Conservation (phyloP, 1,140 invertebrate genomes). For the Lordiphosa stackelbergi region DNA sequence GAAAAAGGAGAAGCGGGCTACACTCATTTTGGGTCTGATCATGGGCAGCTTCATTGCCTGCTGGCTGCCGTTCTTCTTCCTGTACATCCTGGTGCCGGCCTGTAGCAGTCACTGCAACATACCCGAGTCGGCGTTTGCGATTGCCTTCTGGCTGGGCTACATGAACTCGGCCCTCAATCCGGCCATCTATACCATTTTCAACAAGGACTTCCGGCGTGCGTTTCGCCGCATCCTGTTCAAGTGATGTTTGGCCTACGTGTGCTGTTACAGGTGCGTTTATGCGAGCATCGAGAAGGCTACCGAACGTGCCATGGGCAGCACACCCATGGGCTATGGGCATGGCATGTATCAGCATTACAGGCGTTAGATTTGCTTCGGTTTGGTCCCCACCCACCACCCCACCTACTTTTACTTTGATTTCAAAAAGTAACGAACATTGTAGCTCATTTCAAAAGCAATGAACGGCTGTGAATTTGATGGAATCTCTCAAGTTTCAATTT, state of each 20-base stretch:
- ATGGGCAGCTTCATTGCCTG: conserved; percentile 99
- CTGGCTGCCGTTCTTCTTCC: conserved; percentile 99
- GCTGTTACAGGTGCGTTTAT: conserved; percentile 83
- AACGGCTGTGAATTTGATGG: conserved; percentile 76
- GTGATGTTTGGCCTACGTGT: conserved; percentile 90
- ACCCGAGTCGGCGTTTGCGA: conserved; percentile 90
- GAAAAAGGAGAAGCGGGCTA: conserved; percentile 98
- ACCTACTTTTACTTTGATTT: conserved; percentile 2
- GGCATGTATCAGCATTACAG: conserved; percentile 76
- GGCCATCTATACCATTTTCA: conserved; percentile 99
- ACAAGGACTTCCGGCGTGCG: conserved; percentile 97
- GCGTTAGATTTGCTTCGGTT: conserved; percentile 74
- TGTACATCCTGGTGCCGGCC: conserved; percentile 92
- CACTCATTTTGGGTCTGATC: conserved; percentile 96
- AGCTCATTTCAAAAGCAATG: conserved; percentile 76
- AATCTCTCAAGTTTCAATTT: conserved; percentile 64
- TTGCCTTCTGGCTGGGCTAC: conserved; percentile 99
- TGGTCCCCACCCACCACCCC: conserved; percentile 1
- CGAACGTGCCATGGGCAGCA: conserved; percentile 77
- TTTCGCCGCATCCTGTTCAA: conserved; percentile 97
- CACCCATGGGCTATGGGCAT: conserved; percentile 76
- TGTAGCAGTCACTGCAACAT: conserved; percentile 86
- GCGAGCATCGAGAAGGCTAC: conserved; percentile 77
- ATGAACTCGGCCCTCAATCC: conserved; percentile 99
- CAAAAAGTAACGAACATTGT: conserved; percentile 69